Percentiles rank a stretch among this genome's conserved stretches.
Conservation (phyloP, 2,113 vertebrate species). For the Anhinga anhinga region DNA sequence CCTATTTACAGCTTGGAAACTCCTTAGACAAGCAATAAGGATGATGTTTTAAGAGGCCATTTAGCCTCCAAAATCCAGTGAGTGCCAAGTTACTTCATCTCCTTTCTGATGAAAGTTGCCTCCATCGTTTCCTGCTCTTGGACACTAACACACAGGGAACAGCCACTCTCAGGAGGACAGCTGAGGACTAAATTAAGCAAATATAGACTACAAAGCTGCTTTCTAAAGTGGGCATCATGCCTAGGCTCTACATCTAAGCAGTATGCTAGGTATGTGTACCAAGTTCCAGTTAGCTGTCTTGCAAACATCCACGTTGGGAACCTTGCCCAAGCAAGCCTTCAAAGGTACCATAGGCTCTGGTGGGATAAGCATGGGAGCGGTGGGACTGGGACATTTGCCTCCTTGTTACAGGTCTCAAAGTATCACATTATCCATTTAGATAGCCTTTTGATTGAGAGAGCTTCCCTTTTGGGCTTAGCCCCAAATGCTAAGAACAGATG, state of each 20-base stretch:
- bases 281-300: slow-evolving; percentile 29
- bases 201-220: slow-evolving; percentile 43
- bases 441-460: slow-evolving; percentile 40
- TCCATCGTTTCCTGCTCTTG: slow-evolving; percentile 26
- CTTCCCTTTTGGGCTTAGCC: slow-evolving; percentile 40
- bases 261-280: background rate
- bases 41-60: slow-evolving; percentile 26
- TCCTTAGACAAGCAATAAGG: slow-evolving; percentile 13
- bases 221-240: slow-evolving; percentile 49
- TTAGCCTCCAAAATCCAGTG: background rate
- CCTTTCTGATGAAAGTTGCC: slow-evolving; percentile 28
- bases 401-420: slow-evolving; percentile 30
- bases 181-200: slow-evolving; percentile 54
- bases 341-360: background rate
- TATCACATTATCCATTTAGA: slow-evolving; percentile 47
- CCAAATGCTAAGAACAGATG: slow-evolving; percentile 48
- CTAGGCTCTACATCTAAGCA: slow-evolving; percentile 46
- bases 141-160: background rate
- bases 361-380: background rate
- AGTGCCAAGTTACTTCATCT: slow-evolving; percentile 42
- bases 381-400: slow-evolving; percentile 1
- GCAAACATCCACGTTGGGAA: background rate
- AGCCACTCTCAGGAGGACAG: slow-evolving; percentile 39
- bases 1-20: slow-evolving; percentile 22
- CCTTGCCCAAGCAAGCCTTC: slow-evolving; percentile 32